Base-by-base conservation (phyloP, 2,797 vertebrate genomes). In the Chrosomus eos region DNA sequence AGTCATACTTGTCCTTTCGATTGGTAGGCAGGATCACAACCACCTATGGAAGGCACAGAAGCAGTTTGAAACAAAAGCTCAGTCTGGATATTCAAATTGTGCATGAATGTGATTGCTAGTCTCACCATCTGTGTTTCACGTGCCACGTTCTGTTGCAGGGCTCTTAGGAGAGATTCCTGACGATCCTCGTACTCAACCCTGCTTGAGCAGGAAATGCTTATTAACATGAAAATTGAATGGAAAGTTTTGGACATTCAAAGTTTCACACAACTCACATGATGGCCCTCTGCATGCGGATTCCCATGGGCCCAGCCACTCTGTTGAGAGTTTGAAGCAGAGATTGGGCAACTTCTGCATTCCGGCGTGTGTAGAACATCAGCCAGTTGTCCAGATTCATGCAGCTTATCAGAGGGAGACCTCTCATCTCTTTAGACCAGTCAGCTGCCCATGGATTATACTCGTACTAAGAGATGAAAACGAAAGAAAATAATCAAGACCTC, bases 1-100 rank as follows among this genome's bases (percentile, higher is more conserved):
- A 93, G 80, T 98, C 97, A 0, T 99, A 99, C 81, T 96, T 98
- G 91, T 99, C 98, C 88, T 99, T 98, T 36, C 96, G 97, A 82
- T 92, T 96, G 81, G 93, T 97, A 1, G 97, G 95, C 75, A 99
- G 92, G 77, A 99, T 23, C 82, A 97, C 97, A 53, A 99, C 96
- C 67, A 96, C 97, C 98, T 89, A 60, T 45, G 31, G 66, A 43
- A 51, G 1, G 21, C 5, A 71, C 1, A 79, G 0, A 40, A 71
- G 51, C 38, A 21, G 3, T 8, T 36, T 48, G 1, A n/a, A 55
- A 33, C 6, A 51, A 64, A 28, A 26, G 23, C 31, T 3, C 45
- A 48, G 14, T 16, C n/a, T 73, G 55, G 5, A 31, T 0, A 64
- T 28, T 55, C n/a, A 66, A 60, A 60, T n/a, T 3, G 7, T 3